Evolutionary conservation across 2,797 vertebrate species (phyloP).

Genomic region (Poeciliopsis turneri): DNA sequence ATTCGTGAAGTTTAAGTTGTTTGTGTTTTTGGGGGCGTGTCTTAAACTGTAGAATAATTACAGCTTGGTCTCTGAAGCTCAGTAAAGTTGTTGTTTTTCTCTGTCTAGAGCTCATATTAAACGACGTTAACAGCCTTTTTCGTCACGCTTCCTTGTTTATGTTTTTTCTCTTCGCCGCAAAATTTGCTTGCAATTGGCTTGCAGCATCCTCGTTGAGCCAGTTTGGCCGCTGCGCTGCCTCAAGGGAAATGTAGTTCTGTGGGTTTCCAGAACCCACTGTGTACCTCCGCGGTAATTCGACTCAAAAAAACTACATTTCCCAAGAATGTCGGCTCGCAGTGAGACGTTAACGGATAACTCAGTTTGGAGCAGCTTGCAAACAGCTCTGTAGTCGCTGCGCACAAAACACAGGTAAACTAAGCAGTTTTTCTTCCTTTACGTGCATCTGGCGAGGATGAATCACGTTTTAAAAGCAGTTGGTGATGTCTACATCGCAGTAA

Average conservation of each 20-base stretch:
- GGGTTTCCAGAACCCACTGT: rapidly evolving
- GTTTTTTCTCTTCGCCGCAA: conserved; percentile 7
- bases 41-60: neutral
- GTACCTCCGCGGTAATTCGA: rapidly evolving
- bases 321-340: neutral
- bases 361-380: conserved; percentile 30
- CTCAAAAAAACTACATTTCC: conserved; percentile 62
- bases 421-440: neutral
- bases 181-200: conserved; percentile 7
- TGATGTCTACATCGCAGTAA: neutral
- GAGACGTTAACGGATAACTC: conserved; percentile 25
- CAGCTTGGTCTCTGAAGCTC: neutral
- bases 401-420: conserved; percentile 31
- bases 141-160: conserved; percentile 67
- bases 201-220: conserved; percentile 15
- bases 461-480: neutral
- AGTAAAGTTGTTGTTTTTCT: neutral
- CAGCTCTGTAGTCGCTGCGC: conserved; percentile 26
- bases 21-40: neutral
- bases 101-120: neutral
- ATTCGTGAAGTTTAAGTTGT: neutral
- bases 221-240: conserved; percentile 2
- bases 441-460: neutral
- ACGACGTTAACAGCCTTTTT: neutral
- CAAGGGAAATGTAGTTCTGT: conserved; percentile 44